Evolutionary conservation across 2,888 invertebrate genomes (phyloP).

Genomic region (Dromius quadrimaculatus): DNA sequence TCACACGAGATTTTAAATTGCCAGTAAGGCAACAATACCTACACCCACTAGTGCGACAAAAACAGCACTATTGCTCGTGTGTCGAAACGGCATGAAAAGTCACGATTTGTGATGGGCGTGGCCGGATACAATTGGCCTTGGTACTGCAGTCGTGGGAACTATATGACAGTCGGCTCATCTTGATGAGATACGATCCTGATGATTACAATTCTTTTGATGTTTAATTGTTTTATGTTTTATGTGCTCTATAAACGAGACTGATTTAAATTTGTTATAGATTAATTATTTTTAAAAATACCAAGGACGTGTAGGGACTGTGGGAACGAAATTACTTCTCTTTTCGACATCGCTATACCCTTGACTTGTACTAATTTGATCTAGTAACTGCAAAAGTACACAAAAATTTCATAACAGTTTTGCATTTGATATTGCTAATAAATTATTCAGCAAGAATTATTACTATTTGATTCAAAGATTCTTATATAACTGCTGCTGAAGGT

Average conservation of each 20-base stretch:
- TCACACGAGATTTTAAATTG: constrained; percentile 11
- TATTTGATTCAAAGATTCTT: too few relatives aligned
- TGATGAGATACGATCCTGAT: constrained; percentile 11
- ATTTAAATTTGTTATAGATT: constrained; percentile 18
- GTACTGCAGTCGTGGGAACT: constrained; percentile 40
- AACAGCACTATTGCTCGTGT: constrained; percentile 6
- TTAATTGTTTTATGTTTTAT: constrained; percentile 11
- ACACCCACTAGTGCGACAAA: not conserved
- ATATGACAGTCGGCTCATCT: constrained; percentile 29
- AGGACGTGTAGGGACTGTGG: constrained; percentile 9
- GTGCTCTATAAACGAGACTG: constrained; percentile 9
- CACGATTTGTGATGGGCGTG: constrained; percentile 42
- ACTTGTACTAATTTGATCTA: constrained; percentile 2
- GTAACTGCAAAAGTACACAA: not conserved
- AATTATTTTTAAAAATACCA: constrained; percentile 28
- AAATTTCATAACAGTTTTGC: too few relatives aligned
- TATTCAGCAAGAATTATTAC: too few relatives aligned
- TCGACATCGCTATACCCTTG: constrained; percentile 17
- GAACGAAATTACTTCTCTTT: not conserved
- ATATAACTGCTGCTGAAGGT: too few relatives aligned
- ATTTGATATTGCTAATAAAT: too few relatives aligned
- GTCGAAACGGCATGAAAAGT: constrained; percentile 41
- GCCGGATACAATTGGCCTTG: constrained; percentile 47
- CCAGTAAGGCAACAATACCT: not conserved
- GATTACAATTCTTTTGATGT: not conserved